Evolutionary conservation across 1,140 invertebrate species (phyloP), one percentile per base, ranked within the genome.

Genomic region (Neodiprion fabricii): DNA sequence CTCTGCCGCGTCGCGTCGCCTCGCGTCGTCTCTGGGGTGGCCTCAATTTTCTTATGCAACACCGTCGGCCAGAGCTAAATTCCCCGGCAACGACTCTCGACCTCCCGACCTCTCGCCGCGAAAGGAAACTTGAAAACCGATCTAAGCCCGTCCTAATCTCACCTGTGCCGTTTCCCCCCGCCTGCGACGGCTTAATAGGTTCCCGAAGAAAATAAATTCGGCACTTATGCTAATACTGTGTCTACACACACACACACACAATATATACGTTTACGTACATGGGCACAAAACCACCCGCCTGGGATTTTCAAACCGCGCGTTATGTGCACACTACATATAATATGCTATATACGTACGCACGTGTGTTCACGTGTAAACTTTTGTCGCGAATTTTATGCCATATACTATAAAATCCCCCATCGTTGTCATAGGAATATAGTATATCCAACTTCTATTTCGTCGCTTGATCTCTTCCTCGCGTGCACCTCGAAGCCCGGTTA

Each of bases 31-130:
- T 75, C 80, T 40, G 9, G 78, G 77, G 81, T 77, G 65, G 78
- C 76, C 74, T 81, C 74, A 77, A 83, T 81, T 79, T 79, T 79
- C 71, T 77, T 76, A 73, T 50, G 10, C 61, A 66, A 72, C 78
- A 17, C 11, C n/a, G 11, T 12, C n/a, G 53, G 53, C n/a, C n/a
- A 12, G 53, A 12, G 53, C 11, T 61, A 61, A 61, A 61, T 61
- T 61, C 9, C 28, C 53, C 53, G 53, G n/a, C 53, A 61, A 61
- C n/a, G 53, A 61, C 11, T 40, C 28, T 12, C 53, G 53, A 17
- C 53, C 53, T 17, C n/a, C n/a, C 11, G 53, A 61, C 53, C 53
- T 61, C 53, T 17, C 11, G 11, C 53, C 11, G 53, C n/a, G 53
- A 17, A 61, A 61, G 53, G 53, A 61, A 61, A 61, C 53, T 61